Percentiles rank a stretch among this genome's conserved stretches.
Evolutionary conservation across 2,888 invertebrate species (phyloP).

Genomic region (Leptopilina myrica): DNA sequence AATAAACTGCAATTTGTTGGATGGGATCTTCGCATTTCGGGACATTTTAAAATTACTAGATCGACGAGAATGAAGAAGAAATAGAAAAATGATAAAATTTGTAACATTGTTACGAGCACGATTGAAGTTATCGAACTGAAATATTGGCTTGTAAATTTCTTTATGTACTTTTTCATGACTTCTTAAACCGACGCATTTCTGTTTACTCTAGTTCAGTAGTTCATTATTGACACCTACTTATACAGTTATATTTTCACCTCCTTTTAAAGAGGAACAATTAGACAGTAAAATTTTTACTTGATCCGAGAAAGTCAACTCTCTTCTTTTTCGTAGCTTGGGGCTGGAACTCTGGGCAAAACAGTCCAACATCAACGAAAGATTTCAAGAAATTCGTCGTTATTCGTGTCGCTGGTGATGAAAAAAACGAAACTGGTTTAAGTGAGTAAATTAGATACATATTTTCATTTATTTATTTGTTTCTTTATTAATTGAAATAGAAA

Average conservation of each 20-base stretch:
- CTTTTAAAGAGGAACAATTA: constrained; percentile 38
- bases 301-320: neutral
- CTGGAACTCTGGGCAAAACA: constrained; percentile 78
- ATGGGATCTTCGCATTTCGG: constrained; percentile 68
- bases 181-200: constrained; percentile 47
- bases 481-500: no score
- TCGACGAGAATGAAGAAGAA: constrained; percentile 40
- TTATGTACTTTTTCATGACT: constrained; percentile 64
- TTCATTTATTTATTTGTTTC: neutral
- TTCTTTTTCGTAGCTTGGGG: constrained; percentile 75
- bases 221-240: constrained; percentile 61
- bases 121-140: constrained; percentile 46
- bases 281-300: constrained; percentile 23
- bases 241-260: constrained; percentile 64
- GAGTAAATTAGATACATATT: constrained; percentile 48
- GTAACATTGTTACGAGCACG: constrained; percentile 1
- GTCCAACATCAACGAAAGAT: constrained; percentile 78
- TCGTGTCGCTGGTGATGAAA: constrained; percentile 79
- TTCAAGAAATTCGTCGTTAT: constrained; percentile 82
- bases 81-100: constrained; percentile 17
- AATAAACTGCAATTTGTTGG: constrained; percentile 69
- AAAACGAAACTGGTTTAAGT: constrained; percentile 75
- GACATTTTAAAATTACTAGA: constrained; percentile 63
- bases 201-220: constrained; percentile 49
- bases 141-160: constrained; percentile 50